Evolutionary conservation across 2,888 invertebrate genomes (phyloP), one percentile per base, ranked within the genome.

Genomic region (Ectemnius cavifrons): DNA sequence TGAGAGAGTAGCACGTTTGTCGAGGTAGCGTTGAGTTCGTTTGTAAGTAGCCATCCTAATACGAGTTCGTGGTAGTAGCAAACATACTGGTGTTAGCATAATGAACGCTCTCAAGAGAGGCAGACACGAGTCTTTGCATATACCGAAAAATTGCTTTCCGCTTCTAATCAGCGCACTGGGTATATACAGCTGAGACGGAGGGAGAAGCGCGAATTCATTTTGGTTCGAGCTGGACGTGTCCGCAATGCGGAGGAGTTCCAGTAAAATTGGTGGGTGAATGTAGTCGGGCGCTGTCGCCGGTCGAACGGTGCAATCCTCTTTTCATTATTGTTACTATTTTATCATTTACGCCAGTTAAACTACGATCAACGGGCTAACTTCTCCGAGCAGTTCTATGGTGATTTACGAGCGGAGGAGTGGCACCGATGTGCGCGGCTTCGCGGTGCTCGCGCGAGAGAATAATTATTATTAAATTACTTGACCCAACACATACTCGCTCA

Each of bases 381-480:
- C 67, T 79, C 68, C 49, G 65, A 62, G 46, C 47, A 58, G 37
- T 70, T 71, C 69, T 45, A 56, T 20, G 72, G 63, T 77, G 77
- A 81, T 81, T 81, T 79, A 82, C 63, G 82, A 75, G 77, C 69
- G 37, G 16, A 27, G 52, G 62, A 57, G 68, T 73, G 47, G 66
- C 63, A 45, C 67, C 69, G 76, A 70, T 79, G 74, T 63, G 67
- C 63, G 56, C 47, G 45, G 56, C 28, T 70, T 56, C 71, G 69
- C 47, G 76, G 20, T 23, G 18, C 47, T 28, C 64, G 70, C 71
- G 73, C 62, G 68, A 71, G 72, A 58, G 80, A 82, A 82, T 82
- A 80, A 82, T 82, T 82, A 78, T 82, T 82, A 82, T 80, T 82
- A 77, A 83, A 82, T 83, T 83, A 82, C 83, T 83, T 75, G 72